These are phyloP conservation scores for Chaetops frenatus DNA, from an alignment of 2,113 vertebrate species.

Conservation along the genomic window DNA sequence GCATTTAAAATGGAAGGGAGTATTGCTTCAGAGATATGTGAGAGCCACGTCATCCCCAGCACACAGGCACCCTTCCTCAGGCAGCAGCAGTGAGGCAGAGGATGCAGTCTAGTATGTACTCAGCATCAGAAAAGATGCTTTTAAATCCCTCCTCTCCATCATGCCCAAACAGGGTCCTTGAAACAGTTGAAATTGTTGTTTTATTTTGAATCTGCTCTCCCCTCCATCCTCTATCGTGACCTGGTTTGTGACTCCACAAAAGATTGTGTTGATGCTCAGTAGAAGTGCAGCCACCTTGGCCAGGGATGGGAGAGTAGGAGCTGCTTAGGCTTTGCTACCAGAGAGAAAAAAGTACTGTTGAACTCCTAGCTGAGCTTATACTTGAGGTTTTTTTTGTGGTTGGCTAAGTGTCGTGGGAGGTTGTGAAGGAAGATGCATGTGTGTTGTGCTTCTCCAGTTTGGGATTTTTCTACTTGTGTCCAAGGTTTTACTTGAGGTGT, in stretches of 20 bases:
- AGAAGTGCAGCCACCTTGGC: background rate
- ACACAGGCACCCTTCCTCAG: background rate
- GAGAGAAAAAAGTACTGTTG: background rate
- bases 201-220: background rate
- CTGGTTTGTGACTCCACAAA: background rate
- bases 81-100: background rate
- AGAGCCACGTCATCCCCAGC: background rate
- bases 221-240: accelerated
- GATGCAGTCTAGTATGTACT: background rate
- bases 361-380: background rate
- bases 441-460: background rate
- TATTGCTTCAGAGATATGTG: background rate
- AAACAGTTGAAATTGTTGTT: background rate
- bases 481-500: background rate
- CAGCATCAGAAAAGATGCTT: background rate
- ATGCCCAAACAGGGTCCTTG: background rate
- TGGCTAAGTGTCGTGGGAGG: background rate
- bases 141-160: background rate
- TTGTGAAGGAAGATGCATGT: background rate
- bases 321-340: background rate
- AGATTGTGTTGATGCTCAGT: background rate
- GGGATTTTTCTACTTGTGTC: background rate
- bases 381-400: background rate
- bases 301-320: background rate
- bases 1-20: background rate